Evolutionary conservation across 2,113 vertebrate genomes (phyloP), one percentile per base, ranked within the genome.

Genomic region (Hystrix brachyura): DNA sequence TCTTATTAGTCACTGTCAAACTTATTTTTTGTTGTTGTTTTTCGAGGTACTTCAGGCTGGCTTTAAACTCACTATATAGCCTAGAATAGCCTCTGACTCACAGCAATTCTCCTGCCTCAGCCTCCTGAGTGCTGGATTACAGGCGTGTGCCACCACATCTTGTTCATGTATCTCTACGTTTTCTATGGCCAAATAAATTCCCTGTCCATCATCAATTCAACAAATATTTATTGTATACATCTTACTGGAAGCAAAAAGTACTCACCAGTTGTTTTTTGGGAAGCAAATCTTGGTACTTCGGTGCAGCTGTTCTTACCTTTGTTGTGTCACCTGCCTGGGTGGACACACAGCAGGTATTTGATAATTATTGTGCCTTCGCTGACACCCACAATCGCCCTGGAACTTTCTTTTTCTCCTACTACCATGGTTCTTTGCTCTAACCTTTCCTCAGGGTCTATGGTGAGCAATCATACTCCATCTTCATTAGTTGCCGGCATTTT

Each of bases 1-100:
- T 81, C 84, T 11, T 79, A 48, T 92, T 89, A 90, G 43, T 86
- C 65, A 90, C 43, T 84, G 29, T 71, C 29, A 48, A 78, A 76
- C 27, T 83, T 87, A 64, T 69, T 85, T 38, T 60, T 53, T 48
- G 15, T 48, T 72, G 65, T 80, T 81, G 87, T 82, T 90, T 29
- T 90, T 93, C n/a, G 69, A 88, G 84, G 38, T 38, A 38, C 38
- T 38, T 38, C 38, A 38, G 38, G 38, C 38, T 38, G 38, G 38
- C 38, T 38, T 38, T 38, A 38, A 38, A 38, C 27, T 64, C 27
- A 64, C 27, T 64, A 64, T 64, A 12, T 64, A 64, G 27, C 62
- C 27, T 12, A 64, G 62, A 9, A 10, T 64, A 11, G 62, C 62
- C 62, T 64, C 27, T 64, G 62, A 64, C 64, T 65, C 64, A 32